Evolutionary conservation across 2,113 vertebrate species (phyloP).

Genomic region (Ailuropoda melanoleuca): DNA sequence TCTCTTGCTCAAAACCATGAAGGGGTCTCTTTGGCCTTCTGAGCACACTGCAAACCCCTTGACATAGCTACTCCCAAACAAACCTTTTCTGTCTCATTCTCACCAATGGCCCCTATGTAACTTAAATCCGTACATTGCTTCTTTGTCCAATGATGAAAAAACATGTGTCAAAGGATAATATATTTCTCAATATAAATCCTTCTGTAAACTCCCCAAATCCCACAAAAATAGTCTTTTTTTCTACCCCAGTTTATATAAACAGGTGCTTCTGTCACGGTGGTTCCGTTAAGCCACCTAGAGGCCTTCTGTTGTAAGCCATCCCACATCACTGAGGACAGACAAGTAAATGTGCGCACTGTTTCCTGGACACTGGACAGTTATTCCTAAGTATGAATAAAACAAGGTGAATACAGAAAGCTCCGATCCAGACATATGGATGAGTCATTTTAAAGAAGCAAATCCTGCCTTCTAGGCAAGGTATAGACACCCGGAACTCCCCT

Average conservation of each 20-base stretch:
- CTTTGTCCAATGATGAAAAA: background rate
- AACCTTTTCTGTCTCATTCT: background rate
- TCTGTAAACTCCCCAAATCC: background rate
- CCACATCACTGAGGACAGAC: background rate
- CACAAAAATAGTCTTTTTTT: background rate
- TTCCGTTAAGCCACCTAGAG: background rate
- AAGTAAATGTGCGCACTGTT: background rate
- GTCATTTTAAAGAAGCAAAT: conserved; percentile 51
- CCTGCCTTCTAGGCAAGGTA: conserved; percentile 68
- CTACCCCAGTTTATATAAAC: background rate
- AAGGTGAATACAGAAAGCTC: background rate
- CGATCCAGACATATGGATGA: background rate
- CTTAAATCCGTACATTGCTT: background rate
- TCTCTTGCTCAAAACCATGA: background rate
- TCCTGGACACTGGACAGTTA: background rate
- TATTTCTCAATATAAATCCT: background rate
- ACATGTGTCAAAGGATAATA: background rate
- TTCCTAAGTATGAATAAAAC: background rate
- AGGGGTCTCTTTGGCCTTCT: background rate
- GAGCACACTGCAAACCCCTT: background rate
- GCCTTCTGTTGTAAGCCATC: background rate
- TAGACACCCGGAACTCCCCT: conserved; percentile 56
- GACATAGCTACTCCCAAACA: background rate
- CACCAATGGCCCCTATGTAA: background rate
- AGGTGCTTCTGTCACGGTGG: background rate